These are phyloP conservation scores for Arothron firmamentum DNA, from an alignment of 2,113 vertebrate genomes.

Conservation along the genomic window DNA sequence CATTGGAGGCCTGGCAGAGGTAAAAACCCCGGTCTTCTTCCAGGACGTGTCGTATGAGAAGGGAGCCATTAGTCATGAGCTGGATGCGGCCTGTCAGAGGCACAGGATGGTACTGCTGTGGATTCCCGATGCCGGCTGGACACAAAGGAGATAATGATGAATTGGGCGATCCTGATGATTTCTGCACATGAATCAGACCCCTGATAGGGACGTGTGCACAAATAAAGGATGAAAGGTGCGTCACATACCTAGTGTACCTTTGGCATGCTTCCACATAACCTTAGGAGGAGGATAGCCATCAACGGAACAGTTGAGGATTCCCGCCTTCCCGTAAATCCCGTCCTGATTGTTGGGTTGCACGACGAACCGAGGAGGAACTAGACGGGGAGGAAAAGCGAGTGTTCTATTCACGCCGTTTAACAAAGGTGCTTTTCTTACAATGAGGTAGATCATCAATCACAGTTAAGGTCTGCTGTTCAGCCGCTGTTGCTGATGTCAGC, in stretches of 20 bases:
- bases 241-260: conserved; percentile 76
- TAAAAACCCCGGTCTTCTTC: conserved; percentile 98
- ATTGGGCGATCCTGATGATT: neutral
- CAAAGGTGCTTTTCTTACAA: neutral
- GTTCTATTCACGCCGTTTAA: neutral
- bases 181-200: conserved; percentile 1
- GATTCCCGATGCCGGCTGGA: conserved; percentile 86
- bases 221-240: conserved; percentile 22
- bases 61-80: conserved; percentile 93
- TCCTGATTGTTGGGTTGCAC: conserved; percentile 99
- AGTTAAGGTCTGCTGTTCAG: too few relatives aligned
- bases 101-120: conserved; percentile 96
- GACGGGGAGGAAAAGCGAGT: conserved; percentile 2
- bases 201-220: conserved; percentile 7
- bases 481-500: too few relatives aligned
- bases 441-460: too few relatives aligned
- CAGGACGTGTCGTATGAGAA: conserved; percentile 93
- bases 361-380: conserved; percentile 96
- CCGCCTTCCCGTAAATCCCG: conserved; percentile 94
- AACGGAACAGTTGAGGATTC: conserved; percentile 94
- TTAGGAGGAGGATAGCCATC: conserved; percentile 96
- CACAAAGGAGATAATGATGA: conserved; percentile 2
- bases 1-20: conserved; percentile 98
- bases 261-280: conserved; percentile 98
- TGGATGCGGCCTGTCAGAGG: conserved; percentile 96